Base-by-base conservation (phyloP, 2,888 invertebrate species). In the Sisyra nigra region DNA sequence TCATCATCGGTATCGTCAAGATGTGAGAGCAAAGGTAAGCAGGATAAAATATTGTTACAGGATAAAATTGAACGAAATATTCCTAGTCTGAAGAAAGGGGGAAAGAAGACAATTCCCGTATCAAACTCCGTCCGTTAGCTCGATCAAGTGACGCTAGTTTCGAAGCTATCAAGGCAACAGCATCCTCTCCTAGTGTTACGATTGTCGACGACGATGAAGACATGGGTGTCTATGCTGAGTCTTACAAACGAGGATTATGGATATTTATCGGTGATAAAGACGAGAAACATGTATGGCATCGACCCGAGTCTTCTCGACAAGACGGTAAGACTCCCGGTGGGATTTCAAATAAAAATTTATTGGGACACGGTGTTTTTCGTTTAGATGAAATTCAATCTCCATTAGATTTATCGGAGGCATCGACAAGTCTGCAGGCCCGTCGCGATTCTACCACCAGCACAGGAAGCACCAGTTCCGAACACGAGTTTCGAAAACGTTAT, bases 401-500 rank as follows among this genome's bases (percentile, higher is more conserved):
- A 19, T 17, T 37, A 17, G 37, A 17, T 37, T n/a, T n/a, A 17
- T 37, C 15, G 17, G 40, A 30, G 8, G 13, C 10, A 14, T 15
- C 31, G 5, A 7, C 10, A 6, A 29, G 15, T 14, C 34, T 34
- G 24, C 13, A 30, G 8, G 65, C 66, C 41, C 63, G 74, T 29
- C 61, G 72, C 43, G 71, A 70, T 33, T 76, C 76, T 0, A 45
- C 56, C 33, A 57, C 60, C 3, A 63, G 62, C 46, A 53, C 55
- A 24, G 69, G 66, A 40, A 68, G 68, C 30, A 85, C 91, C 0
- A 81, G 83, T 46, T 89, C 88, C 1, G 92, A 92, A 59, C 76
- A 79, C 49, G 84, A 84, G 52, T 92, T 92, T 61, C 75, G 80
- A 53, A 81, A 84, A 57, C 76, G 80, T 52, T 91, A 87, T 56